A percentile compares a stretch with the other conserved stretches of the same genome.
phyloP scores from a whole-genome alignment of 1,140 invertebrate genomes.

The Zaprionus vittiger region DNA sequence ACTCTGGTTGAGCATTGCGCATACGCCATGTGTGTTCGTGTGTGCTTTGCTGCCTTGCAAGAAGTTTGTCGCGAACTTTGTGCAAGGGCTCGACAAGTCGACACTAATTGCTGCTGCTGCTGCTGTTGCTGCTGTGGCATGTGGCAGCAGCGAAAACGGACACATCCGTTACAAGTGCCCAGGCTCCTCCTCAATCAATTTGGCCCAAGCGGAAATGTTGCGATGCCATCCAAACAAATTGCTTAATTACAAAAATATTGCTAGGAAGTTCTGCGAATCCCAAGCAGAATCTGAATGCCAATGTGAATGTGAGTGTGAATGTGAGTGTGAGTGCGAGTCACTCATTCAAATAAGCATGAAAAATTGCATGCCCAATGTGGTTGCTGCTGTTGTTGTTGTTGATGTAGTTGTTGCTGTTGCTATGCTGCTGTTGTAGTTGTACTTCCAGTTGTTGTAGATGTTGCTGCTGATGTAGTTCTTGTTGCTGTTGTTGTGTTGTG shows the following conservation, averaged over 20 bases:
- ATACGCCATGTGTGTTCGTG: conserved; percentile 49
- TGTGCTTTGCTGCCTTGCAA: conserved; percentile 1
- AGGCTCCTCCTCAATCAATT: conserved; percentile 55
- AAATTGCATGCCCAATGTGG: conserved; percentile 79
- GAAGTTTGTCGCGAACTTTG: conserved; percentile 38
- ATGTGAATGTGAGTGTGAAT: neutral
- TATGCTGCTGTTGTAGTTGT: too few relatives aligned
- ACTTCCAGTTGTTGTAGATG: too few relatives aligned
- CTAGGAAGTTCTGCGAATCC: conserved; percentile 55
- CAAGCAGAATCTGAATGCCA: conserved; percentile 15
- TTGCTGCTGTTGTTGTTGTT: conserved; percentile 31
- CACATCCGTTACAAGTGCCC: conserved; percentile 59
- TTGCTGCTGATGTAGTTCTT: conserved; percentile 47
- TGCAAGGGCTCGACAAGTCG: conserved; percentile 24
- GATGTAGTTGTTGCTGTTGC: neutral
- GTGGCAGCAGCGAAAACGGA: conserved; percentile 52
- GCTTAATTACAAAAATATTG: conserved; percentile 76
- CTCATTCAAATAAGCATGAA: conserved; percentile 79
- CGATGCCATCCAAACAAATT: conserved; percentile 69
- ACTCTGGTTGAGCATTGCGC: conserved; percentile 38
- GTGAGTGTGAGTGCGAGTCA: conserved; percentile 36
- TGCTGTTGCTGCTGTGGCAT: conserved; percentile 35
- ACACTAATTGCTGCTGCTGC: conserved; percentile 57
- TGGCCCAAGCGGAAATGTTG: conserved; percentile 71
- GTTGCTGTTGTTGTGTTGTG: conserved; percentile 20